These are phyloP conservation scores for Cephalopachus bancanus DNA, from an alignment of 2,797 vertebrate species.

Conservation along the genomic window DNA sequence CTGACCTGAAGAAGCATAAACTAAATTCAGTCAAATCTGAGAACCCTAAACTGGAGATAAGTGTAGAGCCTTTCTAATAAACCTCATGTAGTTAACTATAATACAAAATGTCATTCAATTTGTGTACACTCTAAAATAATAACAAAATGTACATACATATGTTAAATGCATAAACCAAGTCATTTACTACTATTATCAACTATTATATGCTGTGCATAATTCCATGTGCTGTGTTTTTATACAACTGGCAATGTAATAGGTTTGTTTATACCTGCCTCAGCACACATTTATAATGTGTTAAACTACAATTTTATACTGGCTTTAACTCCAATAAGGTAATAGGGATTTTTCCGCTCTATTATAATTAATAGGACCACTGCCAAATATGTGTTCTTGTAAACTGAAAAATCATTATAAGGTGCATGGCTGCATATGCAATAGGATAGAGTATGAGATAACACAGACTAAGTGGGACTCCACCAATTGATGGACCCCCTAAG, in stretches of 20 bases:
- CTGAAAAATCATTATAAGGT: neutral
- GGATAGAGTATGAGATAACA: neutral
- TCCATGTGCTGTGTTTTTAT: neutral
- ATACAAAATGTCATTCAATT: neutral
- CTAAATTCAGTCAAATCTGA: neutral
- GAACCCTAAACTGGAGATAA: conserved; percentile 11
- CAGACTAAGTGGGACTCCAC: neutral
- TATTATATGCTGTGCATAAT: neutral
- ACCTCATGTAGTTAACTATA: neutral
- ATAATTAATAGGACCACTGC: neutral
- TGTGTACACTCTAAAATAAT: too few species aligned
- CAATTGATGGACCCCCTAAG: neutral
- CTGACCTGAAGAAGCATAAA: neutral
- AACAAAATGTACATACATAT: too few species aligned
- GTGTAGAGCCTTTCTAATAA: conserved; percentile 61
- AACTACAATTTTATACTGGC: neutral
- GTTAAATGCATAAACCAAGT: neutral
- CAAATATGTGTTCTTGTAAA: neutral
- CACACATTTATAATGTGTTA: neutral
- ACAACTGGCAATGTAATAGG: neutral
- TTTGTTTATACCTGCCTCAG: neutral
- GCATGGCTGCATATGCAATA: neutral
- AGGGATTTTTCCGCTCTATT: neutral
- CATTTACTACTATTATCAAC: neutral
- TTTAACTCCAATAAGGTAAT: neutral